These are phyloP conservation scores for Drosophila arawakana DNA, from an alignment of 1,140 invertebrate species.

Conservation along the genomic window DNA sequence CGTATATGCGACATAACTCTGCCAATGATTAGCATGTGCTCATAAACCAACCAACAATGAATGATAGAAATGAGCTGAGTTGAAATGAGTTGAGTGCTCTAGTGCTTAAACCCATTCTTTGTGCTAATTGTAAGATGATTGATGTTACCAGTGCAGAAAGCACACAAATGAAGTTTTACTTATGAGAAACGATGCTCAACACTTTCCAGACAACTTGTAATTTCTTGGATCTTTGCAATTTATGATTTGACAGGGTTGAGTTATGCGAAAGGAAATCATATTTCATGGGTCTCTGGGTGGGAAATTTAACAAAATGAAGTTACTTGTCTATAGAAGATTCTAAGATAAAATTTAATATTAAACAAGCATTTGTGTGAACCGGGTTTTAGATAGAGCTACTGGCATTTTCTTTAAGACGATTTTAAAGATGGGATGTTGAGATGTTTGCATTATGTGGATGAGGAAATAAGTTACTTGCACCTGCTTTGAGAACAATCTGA, in stretches of 20 bases:
- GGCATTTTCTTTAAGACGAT: no score
- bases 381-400: no score
- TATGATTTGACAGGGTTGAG: not conserved
- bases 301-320: no score
- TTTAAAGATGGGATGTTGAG: no score
- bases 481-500: no score
- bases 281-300: not conserved
- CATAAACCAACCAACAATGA: slow-evolving; percentile 29
- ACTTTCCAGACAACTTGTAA: slow-evolving; percentile 4
- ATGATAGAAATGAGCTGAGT: not conserved
- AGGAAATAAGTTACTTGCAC: no score
- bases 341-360: no score
- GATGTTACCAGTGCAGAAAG: slow-evolving; percentile 21
- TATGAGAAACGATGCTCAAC: slow-evolving; percentile 17
- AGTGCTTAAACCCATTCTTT: slow-evolving; percentile 10
- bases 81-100: not conserved
- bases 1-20: slow-evolving; percentile 34
- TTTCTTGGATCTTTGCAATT: slow-evolving; percentile 24
- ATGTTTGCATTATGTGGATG: no score
- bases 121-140: slow-evolving; percentile 49
- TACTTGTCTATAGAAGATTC: no score
- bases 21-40: slow-evolving; percentile 62
- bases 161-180: slow-evolving; percentile 5
- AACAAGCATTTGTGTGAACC: no score
- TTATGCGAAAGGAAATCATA: not conserved